Evolutionary conservation across 92 coral and sea anemone species (phyloP).

Genomic region (Parazoanthus darwini): DNA sequence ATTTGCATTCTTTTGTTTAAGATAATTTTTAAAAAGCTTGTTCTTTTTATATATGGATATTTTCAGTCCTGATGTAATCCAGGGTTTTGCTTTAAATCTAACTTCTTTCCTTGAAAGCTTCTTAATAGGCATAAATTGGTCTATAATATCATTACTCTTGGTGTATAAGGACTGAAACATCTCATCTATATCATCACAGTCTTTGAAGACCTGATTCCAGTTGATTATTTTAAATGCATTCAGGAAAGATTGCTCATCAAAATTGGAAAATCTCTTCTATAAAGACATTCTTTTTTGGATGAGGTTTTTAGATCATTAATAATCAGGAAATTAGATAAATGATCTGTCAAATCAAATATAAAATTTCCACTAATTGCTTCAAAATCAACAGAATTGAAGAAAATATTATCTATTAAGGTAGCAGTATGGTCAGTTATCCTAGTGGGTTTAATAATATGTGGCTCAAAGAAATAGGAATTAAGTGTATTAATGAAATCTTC

Average conservation of each 20-base stretch:
- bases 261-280: not conserved
- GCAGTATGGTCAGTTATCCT: too few species aligned
- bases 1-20: too few species aligned
- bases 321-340: not conserved
- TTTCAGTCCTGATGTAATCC: not conserved
- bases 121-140: not conserved
- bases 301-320: not conserved
- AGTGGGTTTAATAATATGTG: conserved; percentile 26
- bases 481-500: conserved; percentile 32
- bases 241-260: not conserved
- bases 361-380: too few species aligned
- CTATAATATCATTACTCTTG: not conserved
- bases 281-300: not conserved
- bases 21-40: too few species aligned
- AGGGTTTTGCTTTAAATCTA: not conserved
- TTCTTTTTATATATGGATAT: too few species aligned
- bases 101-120: not conserved
- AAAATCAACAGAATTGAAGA: too few species aligned
- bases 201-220: not conserved
- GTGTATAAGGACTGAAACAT: not conserved
- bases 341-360: too few species aligned
- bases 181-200: not conserved
- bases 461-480: conserved; percentile 41
- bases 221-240: not conserved
- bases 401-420: too few species aligned